Percentiles rank a stretch among this genome's conserved stretches.
phyloP scores from a whole-genome alignment of 2,888 invertebrate genomes.

The Nebria salina region DNA sequence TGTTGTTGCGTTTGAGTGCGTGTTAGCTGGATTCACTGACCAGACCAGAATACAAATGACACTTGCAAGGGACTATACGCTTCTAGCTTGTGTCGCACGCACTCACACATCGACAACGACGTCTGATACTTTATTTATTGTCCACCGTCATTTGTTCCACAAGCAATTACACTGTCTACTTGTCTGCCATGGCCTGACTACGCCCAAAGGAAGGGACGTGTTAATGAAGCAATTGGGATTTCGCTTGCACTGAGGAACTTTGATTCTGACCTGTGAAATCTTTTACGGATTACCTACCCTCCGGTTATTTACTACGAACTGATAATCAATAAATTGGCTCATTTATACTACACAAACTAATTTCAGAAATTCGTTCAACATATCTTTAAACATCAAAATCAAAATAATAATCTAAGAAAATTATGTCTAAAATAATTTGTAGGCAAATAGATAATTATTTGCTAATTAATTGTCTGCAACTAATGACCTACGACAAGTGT shows the following conservation, averaged over 20 bases:
- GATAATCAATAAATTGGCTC: neutral
- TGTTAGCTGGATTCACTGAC: neutral
- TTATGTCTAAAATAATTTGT: too few relatives aligned
- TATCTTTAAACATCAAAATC: too few relatives aligned
- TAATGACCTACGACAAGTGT: too few relatives aligned
- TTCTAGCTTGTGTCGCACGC: neutral
- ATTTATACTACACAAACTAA: neutral
- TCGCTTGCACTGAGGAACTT: neutral
- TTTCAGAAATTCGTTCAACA: too few relatives aligned
- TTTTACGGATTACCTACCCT: neutral
- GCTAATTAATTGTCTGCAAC: too few relatives aligned
- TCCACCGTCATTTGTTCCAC: slow-evolving; percentile 15
- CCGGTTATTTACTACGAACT: neutral
- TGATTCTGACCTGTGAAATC: slow-evolving; percentile 1
- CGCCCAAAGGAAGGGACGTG: neutral
- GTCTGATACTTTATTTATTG: slow-evolving; percentile 33
- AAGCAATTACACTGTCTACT: slow-evolving; percentile 7
- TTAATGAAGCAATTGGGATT: slow-evolving; percentile 1
- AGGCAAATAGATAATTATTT: too few relatives aligned
- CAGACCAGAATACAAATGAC: slow-evolving; percentile 13
- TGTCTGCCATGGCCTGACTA: slow-evolving; percentile 1
- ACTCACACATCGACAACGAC: slow-evolving; percentile 9
- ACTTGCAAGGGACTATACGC: neutral
- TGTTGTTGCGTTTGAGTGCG: slow-evolving; percentile 7
- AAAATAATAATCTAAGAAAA: too few relatives aligned